phyloP scores from a whole-genome alignment of 2,797 vertebrate genomes.

The Holocentrus rufus region DNA sequence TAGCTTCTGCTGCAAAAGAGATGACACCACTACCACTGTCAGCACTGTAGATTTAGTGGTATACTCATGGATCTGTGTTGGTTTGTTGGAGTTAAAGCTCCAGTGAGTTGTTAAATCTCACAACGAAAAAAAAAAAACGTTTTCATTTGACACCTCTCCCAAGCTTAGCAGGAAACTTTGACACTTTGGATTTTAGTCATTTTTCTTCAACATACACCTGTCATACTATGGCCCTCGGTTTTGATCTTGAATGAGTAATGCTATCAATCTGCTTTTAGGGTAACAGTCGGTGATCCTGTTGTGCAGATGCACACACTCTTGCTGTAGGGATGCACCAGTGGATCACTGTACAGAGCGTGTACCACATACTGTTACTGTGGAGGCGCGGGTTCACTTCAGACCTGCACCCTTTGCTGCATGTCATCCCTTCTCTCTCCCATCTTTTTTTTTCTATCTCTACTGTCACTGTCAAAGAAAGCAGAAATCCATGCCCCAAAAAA shows the following conservation, averaged over 20 bases:
- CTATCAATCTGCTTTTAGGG: slow-evolving; percentile 20
- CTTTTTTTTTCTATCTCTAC: too few species aligned
- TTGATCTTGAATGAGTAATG: slow-evolving; percentile 18
- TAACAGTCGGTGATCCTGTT: slow-evolving; percentile 15
- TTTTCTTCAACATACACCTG: slow-evolving; percentile 13
- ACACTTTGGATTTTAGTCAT: slow-evolving; percentile 44
- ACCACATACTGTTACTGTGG: too few species aligned
- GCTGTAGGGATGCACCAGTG: too few species aligned
- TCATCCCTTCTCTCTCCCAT: too few species aligned
- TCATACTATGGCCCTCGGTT: slow-evolving; percentile 4
- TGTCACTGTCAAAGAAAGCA: too few species aligned
- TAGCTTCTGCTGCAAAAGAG: slow-evolving; percentile 23
- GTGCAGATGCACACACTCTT: slow-evolving; percentile 15
- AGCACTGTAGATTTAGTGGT: slow-evolving; percentile 26
- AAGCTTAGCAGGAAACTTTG: slow-evolving; percentile 48
- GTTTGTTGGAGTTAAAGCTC: background rate
- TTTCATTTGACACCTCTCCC: background rate
- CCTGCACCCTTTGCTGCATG: too few species aligned
- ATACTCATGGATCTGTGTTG: background rate
- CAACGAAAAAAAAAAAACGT: background rate
- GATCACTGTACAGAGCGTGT: too few species aligned
- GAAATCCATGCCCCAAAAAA: too few species aligned
- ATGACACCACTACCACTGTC: slow-evolving; percentile 9
- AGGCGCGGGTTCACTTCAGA: too few species aligned
- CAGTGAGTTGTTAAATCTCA: background rate